Conservation (phyloP, 2,797 vertebrate genomes). For the Somateria mollissima region DNA sequence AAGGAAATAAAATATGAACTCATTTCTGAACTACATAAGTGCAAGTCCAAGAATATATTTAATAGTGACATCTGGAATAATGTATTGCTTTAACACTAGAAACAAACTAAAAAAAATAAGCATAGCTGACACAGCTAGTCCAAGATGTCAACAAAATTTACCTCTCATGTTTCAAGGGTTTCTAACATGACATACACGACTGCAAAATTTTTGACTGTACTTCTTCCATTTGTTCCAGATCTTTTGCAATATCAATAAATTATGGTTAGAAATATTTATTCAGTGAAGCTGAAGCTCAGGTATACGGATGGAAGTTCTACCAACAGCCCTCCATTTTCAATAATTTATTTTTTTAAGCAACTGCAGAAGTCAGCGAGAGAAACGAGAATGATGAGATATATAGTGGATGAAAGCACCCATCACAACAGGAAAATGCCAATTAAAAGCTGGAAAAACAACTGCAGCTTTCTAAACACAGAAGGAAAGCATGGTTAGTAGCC, state of each 20-base stretch:
- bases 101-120: not conserved
- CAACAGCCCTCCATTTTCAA: not conserved
- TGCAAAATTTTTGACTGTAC: not conserved
- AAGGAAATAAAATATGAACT: not conserved
- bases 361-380: not conserved
- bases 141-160: not conserved
- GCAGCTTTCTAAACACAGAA: not conserved
- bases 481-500: not conserved
- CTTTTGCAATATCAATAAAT: not conserved
- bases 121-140: not conserved
- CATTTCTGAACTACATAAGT: not conserved
- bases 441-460: not conserved
- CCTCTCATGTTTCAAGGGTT: not conserved
- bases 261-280: not conserved
- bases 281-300: not conserved
- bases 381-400: accelerated
- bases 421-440: not conserved
- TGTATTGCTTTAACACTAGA: not conserved
- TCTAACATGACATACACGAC: accelerated
- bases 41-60: not conserved
- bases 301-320: not conserved
- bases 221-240: not conserved
- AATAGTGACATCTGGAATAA: not conserved
- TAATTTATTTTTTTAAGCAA: not conserved
- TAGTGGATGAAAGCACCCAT: accelerated